These are phyloP conservation scores for Dipodomys ordii DNA, from an alignment of 2,113 vertebrate genomes.

Conservation along the genomic window DNA sequence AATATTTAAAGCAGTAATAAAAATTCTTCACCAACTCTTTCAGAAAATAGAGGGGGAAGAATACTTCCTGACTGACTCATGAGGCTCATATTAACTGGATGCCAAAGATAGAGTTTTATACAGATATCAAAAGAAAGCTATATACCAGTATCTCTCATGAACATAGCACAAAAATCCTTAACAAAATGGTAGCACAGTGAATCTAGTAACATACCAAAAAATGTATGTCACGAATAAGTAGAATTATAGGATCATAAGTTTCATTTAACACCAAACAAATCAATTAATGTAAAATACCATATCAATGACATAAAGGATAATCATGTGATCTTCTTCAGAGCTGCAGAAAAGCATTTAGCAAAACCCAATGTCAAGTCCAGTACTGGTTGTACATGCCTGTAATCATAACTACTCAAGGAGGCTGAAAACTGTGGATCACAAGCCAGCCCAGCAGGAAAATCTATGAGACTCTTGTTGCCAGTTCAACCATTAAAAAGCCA, in stretches of 20 bases:
- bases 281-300: not conserved
- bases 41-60: not conserved
- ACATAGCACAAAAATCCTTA: not conserved
- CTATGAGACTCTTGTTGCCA: too few species aligned
- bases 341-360: constrained; percentile 19
- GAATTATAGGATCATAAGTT: not conserved
- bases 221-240: not conserved
- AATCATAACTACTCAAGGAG: too few species aligned
- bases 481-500: too few species aligned
- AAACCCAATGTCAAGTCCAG: not conserved
- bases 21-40: constrained; percentile 18
- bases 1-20: constrained; percentile 21
- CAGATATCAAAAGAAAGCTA: not conserved
- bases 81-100: constrained; percentile 3
- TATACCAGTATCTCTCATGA: too few species aligned
- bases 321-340: not conserved
- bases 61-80: not conserved
- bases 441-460: too few species aligned
- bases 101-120: constrained; percentile 14
- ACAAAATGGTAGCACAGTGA: not conserved
- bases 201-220: not conserved
- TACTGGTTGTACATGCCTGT: too few species aligned
- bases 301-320: constrained; percentile 24
- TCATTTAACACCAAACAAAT: constrained; percentile 22
- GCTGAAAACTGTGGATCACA: too few species aligned